phyloP scores from a whole-genome alignment of 2,888 invertebrate species.

The Netelia melanura region DNA sequence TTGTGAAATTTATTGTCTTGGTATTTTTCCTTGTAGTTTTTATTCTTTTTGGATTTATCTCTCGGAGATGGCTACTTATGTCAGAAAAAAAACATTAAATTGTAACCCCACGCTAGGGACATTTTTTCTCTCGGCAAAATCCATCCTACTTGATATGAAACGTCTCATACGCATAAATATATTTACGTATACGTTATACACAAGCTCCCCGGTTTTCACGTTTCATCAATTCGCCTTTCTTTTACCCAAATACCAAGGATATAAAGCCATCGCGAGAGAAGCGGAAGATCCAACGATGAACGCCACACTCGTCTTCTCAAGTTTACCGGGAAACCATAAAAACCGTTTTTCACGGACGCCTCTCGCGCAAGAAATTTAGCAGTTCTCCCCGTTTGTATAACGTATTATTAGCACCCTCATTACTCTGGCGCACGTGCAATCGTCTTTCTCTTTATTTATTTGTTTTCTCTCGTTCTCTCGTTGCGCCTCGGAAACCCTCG shows the following conservation, averaged over 20 bases:
- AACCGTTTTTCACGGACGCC: slow-evolving; percentile 29
- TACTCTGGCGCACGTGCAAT: slow-evolving; percentile 8
- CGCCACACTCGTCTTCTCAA: background rate
- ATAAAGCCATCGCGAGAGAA: background rate
- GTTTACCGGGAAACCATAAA: slow-evolving; percentile 65
- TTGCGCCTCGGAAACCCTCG: background rate
- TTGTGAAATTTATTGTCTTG: no score
- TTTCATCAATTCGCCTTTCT: slow-evolving; percentile 66
- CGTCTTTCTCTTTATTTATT: background rate
- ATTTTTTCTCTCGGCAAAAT: no score
- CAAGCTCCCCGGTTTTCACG: slow-evolving; percentile 56
- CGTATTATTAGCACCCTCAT: slow-evolving; percentile 49
- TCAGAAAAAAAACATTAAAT: no score
- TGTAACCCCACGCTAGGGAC: no score
- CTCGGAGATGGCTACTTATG: no score
- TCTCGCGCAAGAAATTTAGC: slow-evolving; percentile 17
- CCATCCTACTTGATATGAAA: no score
- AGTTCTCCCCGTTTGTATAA: slow-evolving; percentile 21
- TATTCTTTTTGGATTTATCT: no score
- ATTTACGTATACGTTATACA: slow-evolving; percentile 23
- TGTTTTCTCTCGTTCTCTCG: slow-evolving; percentile 1
- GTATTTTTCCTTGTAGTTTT: no score
- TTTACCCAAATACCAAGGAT: slow-evolving; percentile 8
- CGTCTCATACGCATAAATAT: slow-evolving; percentile 2
- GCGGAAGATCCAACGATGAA: background rate